These are phyloP conservation scores for Sylvia borin DNA, from an alignment of 2,797 vertebrate species.

Conservation along the genomic window DNA sequence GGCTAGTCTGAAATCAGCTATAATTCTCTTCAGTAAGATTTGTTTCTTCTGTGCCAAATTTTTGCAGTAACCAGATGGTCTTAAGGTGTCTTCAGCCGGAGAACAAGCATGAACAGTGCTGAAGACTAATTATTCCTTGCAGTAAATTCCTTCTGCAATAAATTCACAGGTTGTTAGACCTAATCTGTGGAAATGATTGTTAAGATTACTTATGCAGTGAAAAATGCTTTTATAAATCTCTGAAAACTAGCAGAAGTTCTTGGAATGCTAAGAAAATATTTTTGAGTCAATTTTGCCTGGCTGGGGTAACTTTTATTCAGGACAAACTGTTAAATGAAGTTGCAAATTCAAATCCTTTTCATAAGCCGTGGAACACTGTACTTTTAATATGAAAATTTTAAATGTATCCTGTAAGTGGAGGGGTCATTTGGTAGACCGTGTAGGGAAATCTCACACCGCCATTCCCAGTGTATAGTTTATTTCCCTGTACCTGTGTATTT, in stretches of 20 bases:
- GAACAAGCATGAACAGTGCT: slow-evolving; percentile 56
- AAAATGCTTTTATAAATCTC: slow-evolving; percentile 47
- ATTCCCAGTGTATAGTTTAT: neutral
- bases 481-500: neutral
- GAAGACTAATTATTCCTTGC: slow-evolving; percentile 71
- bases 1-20: slow-evolving; percentile 58
- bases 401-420: neutral
- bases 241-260: slow-evolving; percentile 23
- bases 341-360: neutral
- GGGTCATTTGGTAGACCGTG: neutral
- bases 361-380: neutral
- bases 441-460: neutral
- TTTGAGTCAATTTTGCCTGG: neutral
- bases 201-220: slow-evolving; percentile 31
- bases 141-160: slow-evolving; percentile 74
- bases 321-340: neutral
- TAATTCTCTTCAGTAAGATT: slow-evolving; percentile 48
- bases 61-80: slow-evolving; percentile 49
- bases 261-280: neutral
- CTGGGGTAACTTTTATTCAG: neutral
- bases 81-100: slow-evolving; percentile 71
- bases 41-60: slow-evolving; percentile 24
- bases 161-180: slow-evolving; percentile 63
- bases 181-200: slow-evolving; percentile 56
- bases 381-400: neutral